Evolutionary conservation across 2,797 vertebrate species (phyloP).

Genomic region (Falco concolor): DNA sequence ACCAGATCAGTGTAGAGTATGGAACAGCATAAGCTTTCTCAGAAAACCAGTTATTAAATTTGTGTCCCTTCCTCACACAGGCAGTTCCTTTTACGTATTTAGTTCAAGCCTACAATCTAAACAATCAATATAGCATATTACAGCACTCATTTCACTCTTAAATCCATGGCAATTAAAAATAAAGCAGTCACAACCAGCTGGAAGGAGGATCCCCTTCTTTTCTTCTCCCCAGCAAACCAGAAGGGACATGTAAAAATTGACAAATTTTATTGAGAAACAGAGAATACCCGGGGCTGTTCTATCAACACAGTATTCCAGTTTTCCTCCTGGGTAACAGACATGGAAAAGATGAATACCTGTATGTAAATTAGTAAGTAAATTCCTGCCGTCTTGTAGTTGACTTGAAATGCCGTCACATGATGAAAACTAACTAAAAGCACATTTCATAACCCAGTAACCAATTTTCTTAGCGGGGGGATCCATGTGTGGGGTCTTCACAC

Average conservation of each 20-base stretch:
- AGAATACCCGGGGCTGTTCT: neutral
- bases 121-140: neutral
- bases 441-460: neutral
- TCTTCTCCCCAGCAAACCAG: neutral
- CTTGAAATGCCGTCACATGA: neutral
- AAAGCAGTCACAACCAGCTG: neutral
- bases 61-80: neutral
- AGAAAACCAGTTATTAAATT: neutral
- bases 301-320: neutral
- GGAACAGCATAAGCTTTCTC: neutral
- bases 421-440: neutral
- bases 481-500: neutral
- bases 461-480: neutral
- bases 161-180: neutral
- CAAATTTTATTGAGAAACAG: neutral
- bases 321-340: neutral
- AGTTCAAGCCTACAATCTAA: neutral
- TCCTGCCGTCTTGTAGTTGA: neutral
- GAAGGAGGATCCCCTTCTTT: neutral
- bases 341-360: neutral
- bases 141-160: neutral
- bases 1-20: neutral
- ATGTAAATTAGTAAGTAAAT: neutral
- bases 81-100: neutral
- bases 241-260: neutral